phyloP scores from a whole-genome alignment of 2,888 invertebrate species.

The Hedychridium roseum region DNA sequence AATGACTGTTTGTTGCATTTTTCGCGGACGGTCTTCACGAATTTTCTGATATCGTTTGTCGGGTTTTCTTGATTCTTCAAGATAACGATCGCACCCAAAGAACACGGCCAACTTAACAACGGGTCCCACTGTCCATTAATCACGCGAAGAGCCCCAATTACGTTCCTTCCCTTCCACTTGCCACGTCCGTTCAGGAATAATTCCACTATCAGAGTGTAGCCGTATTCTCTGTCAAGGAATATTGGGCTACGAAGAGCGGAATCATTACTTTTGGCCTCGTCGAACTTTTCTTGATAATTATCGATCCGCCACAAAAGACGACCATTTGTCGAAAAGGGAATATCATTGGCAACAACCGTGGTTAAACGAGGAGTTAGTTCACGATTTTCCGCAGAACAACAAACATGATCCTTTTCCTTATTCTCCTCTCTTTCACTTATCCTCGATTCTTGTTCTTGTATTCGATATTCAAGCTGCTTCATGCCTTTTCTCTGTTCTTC shows the following conservation, averaged over 20 bases:
- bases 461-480: conserved; percentile 16
- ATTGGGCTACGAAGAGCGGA: conserved; percentile 73
- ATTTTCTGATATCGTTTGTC: conserved; percentile 62
- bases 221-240: conserved; percentile 76
- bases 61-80: conserved; percentile 71
- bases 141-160: conserved; percentile 75
- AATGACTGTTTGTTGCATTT: conserved; percentile 23
- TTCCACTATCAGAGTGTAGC: conserved; percentile 78
- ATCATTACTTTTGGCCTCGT: conserved; percentile 73
- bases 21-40: conserved; percentile 49
- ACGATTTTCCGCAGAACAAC: background rate
- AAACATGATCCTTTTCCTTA: too few relatives aligned
- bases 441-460: conserved; percentile 12
- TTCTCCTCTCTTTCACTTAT: conserved; percentile 20
- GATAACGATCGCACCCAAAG: conserved; percentile 71
- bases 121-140: conserved; percentile 77
- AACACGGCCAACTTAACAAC: conserved; percentile 77
- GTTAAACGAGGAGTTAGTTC: too few relatives aligned
- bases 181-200: conserved; percentile 78
- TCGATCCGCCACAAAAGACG: conserved; percentile 77
- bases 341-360: too few relatives aligned
- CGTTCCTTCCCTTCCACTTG: conserved; percentile 78
- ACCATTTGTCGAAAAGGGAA: conserved; percentile 59
- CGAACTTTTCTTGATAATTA: conserved; percentile 72
- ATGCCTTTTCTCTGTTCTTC: conserved; percentile 24